Conservation (phyloP, 2,888 invertebrate species). For the Eilema caniola region DNA sequence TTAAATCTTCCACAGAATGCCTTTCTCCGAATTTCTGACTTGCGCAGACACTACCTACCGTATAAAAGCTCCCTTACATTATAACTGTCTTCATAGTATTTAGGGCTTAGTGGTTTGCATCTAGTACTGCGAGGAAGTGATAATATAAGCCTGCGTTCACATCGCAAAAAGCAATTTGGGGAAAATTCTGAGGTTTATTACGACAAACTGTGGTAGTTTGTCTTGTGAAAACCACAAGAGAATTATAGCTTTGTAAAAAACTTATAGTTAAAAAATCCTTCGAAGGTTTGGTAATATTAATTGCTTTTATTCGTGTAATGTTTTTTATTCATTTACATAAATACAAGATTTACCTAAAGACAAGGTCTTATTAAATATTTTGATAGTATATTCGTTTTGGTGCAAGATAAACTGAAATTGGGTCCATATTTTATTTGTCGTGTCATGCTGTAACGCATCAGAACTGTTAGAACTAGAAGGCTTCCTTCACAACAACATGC, state of each 20-base stretch:
- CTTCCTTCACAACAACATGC: too few relatives aligned
- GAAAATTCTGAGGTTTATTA: constrained; percentile 1
- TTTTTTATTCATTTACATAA: background rate
- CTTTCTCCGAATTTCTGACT: background rate
- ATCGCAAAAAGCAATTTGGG: background rate
- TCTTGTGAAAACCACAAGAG: too few relatives aligned
- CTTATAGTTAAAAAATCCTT: too few relatives aligned
- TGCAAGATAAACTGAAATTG: too few relatives aligned
- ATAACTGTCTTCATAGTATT: background rate
- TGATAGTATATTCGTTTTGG: too few relatives aligned
- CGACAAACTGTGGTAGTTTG: background rate
- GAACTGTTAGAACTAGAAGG: too few relatives aligned
- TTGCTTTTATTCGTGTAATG: background rate
- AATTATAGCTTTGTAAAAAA: background rate
- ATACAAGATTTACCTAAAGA: too few relatives aligned
- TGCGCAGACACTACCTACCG: background rate
- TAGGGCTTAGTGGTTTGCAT: background rate
- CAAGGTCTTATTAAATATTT: background rate
- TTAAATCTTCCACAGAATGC: too few relatives aligned
- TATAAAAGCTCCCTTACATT: background rate
- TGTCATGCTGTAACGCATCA: too few relatives aligned
- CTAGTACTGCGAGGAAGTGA: background rate
- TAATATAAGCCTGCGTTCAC: background rate
- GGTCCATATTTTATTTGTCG: too few relatives aligned
- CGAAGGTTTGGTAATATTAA: background rate